Percentiles rank a stretch among this genome's conserved stretches.
Conservation (phyloP, 2,113 vertebrate species). For the Myodes glareolus region DNA sequence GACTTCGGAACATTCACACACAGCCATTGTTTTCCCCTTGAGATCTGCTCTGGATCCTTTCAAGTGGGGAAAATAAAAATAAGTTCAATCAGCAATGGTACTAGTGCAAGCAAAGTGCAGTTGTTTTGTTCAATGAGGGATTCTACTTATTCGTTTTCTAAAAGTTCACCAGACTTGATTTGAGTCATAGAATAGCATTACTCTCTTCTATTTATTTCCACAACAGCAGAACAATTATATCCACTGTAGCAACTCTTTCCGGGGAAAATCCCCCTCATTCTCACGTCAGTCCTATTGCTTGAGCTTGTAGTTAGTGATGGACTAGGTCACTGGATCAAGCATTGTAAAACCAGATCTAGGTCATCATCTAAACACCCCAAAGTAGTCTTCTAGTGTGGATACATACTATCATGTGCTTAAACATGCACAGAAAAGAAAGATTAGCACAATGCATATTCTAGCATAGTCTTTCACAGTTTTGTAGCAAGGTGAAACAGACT, state of each 20-base stretch:
- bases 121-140: not conserved
- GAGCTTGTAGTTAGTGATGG: not conserved
- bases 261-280: accelerated
- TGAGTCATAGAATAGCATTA: not conserved
- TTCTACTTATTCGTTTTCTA: not conserved
- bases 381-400: not conserved
- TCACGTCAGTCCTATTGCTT: not conserved
- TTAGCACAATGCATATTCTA: not conserved
- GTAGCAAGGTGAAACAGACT: not conserved
- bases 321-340: not conserved
- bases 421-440: not conserved
- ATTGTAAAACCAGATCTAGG: not conserved
- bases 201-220: not conserved
- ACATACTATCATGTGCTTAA: not conserved
- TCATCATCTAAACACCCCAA: not conserved
- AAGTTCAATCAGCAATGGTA: not conserved
- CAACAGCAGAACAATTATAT: accelerated
- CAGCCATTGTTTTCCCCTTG: not conserved
- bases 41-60: not conserved
- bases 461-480: not conserved
- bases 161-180: not conserved
- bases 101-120: accelerated
- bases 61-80: not conserved
- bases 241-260: not conserved
- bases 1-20: not conserved